Percentiles rank a stretch among this genome's conserved stretches.
phyloP scores from a whole-genome alignment of 1,140 invertebrate species.

The Archegozetes longisetosus region DNA sequence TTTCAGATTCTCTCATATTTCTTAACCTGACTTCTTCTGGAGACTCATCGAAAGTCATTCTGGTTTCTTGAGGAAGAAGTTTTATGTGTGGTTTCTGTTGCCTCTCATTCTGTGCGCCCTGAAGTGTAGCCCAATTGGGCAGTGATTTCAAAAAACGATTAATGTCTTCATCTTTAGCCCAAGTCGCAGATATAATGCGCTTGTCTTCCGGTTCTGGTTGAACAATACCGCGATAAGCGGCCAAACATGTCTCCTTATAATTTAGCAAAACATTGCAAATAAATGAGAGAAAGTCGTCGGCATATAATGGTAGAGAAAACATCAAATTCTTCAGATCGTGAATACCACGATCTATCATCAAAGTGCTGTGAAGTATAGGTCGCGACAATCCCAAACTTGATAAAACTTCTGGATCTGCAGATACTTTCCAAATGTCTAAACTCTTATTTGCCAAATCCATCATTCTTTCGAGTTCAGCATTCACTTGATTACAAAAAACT shows the following conservation, averaged over 20 bases:
- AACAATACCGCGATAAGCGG: constrained; percentile 50
- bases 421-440: constrained; percentile 52
- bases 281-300: constrained; percentile 48
- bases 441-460: constrained; percentile 47
- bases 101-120: constrained; percentile 29
- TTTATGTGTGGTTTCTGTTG: background rate
- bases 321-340: constrained; percentile 49
- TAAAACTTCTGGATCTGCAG: constrained; percentile 46
- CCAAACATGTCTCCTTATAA: constrained; percentile 56
- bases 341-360: constrained; percentile 50
- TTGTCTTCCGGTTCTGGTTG: constrained; percentile 62
- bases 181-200: constrained; percentile 64
- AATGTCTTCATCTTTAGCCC: constrained; percentile 89
- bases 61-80: background rate
- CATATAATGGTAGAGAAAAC: constrained; percentile 50
- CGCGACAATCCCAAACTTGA: constrained; percentile 23
- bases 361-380: constrained; percentile 42
- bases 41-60: constrained; percentile 26
- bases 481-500: constrained; percentile 35
- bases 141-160: constrained; percentile 69
- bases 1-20: constrained; percentile 75
- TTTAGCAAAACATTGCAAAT: constrained; percentile 48
- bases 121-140: constrained; percentile 62
- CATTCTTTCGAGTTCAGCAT: constrained; percentile 23
- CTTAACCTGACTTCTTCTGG: constrained; percentile 58